Percentiles rank a stretch among this genome's conserved stretches.
Conservation (phyloP, 2,113 vertebrate genomes). For the Oncorhynchus kisutch region DNA sequence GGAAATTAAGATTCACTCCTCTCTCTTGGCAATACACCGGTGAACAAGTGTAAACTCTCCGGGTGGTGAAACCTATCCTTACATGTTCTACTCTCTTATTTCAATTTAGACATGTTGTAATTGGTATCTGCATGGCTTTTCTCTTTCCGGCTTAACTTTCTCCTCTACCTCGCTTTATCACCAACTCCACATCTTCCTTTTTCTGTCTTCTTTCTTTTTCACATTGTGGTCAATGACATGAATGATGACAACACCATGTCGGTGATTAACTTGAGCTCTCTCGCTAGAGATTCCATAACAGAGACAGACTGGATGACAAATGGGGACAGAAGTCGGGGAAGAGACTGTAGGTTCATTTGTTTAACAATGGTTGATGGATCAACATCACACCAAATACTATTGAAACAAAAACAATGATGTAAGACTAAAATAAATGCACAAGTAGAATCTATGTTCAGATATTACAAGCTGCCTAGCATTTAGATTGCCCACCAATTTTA, state of each 20-base stretch:
- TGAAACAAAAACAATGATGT: background rate
- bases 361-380: conserved; percentile 9
- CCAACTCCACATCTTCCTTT: background rate
- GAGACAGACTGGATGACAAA: conserved; percentile 20
- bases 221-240: background rate
- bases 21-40: background rate
- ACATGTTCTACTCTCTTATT: no score
- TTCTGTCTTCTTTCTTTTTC: background rate
- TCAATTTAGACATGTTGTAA: no score
- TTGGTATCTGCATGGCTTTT: no score
- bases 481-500: background rate
- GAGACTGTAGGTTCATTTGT: conserved; percentile 23
- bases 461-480: background rate
- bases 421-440: background rate
- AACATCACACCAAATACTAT: no score
- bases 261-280: conserved; percentile 29
- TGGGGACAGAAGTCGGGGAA: conserved; percentile 2
- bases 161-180: background rate
- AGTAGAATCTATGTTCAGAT: background rate
- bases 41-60: background rate
- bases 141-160: background rate
- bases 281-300: background rate
- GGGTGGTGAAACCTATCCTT: no score
- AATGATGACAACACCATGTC: background rate
- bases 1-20: conserved; percentile 16